These are phyloP conservation scores for Halcyon badia DNA, from an alignment of 2,797 vertebrate genomes.

Conservation along the genomic window DNA sequence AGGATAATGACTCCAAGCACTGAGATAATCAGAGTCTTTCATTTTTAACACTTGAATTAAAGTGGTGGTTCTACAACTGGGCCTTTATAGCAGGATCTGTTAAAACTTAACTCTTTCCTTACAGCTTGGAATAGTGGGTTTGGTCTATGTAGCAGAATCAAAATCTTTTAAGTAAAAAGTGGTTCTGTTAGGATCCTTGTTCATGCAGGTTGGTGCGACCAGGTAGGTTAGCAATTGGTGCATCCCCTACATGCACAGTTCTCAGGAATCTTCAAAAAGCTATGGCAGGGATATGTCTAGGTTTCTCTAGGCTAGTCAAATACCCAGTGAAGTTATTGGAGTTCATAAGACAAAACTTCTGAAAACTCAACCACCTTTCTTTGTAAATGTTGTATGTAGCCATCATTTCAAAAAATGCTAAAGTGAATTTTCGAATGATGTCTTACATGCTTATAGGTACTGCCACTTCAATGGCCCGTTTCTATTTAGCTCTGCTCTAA, in stretches of 20 bases:
- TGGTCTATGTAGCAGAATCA: background rate
- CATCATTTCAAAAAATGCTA: background rate
- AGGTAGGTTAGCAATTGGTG: background rate
- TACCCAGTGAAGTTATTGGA: background rate
- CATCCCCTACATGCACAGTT: background rate
- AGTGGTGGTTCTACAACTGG: background rate
- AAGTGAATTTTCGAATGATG: background rate
- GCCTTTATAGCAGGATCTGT: background rate
- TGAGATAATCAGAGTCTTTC: background rate
- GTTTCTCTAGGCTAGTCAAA: background rate
- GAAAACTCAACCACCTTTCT: background rate
- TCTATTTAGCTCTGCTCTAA: background rate
- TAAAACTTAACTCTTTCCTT: background rate
- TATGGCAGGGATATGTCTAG: background rate
- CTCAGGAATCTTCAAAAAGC: background rate
- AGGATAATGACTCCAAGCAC: background rate
- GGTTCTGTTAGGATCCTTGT: background rate
- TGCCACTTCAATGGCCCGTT: background rate
- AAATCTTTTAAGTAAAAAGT: background rate
- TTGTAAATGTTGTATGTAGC: background rate
- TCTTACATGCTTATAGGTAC: fast-evolving
- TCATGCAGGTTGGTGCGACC: background rate
- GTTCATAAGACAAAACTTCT: background rate
- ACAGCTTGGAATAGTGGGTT: background rate
- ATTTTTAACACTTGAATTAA: background rate